Percentiles rank a stretch among this genome's conserved stretches.
Evolutionary conservation across 2,113 vertebrate genomes (phyloP).

Genomic region (Ahaetulla prasina): DNA sequence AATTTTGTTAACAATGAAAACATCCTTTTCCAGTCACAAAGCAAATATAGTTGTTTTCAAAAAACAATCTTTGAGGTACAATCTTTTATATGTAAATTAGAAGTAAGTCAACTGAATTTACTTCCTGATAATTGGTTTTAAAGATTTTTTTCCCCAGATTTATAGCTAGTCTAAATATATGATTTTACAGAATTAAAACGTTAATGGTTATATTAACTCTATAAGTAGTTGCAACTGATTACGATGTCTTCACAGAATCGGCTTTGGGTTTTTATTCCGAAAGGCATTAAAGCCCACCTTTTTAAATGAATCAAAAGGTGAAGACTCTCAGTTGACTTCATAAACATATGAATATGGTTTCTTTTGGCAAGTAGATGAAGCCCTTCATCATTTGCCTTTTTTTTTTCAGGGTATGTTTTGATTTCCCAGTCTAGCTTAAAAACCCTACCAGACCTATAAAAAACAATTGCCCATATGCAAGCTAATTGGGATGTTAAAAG

Average conservation of each 20-base stretch:
- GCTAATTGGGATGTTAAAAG: rapidly evolving
- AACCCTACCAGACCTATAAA: background rate
- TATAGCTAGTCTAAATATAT: background rate
- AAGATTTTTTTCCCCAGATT: background rate
- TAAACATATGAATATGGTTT: background rate
- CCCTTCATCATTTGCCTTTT: background rate
- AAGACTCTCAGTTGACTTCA: background rate
- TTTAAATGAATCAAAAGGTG: background rate
- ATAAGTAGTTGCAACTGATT: background rate
- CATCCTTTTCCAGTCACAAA: background rate
- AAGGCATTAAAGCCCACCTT: background rate
- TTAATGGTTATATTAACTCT: background rate
- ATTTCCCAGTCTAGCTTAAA: background rate
- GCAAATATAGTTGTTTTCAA: background rate
- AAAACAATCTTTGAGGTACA: background rate
- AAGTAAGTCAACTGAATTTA: background rate
- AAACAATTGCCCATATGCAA: background rate
- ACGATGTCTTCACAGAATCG: background rate
- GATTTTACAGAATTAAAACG: background rate
- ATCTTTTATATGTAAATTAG: background rate
- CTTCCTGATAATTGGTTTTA: background rate
- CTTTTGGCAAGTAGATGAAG: background rate
- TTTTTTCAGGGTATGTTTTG: background rate
- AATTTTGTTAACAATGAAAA: background rate
- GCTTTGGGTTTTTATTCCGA: background rate